These are phyloP conservation scores for Phyllotreta cruciferae DNA, from an alignment of 2,888 invertebrate genomes.

Conservation along the genomic window DNA sequence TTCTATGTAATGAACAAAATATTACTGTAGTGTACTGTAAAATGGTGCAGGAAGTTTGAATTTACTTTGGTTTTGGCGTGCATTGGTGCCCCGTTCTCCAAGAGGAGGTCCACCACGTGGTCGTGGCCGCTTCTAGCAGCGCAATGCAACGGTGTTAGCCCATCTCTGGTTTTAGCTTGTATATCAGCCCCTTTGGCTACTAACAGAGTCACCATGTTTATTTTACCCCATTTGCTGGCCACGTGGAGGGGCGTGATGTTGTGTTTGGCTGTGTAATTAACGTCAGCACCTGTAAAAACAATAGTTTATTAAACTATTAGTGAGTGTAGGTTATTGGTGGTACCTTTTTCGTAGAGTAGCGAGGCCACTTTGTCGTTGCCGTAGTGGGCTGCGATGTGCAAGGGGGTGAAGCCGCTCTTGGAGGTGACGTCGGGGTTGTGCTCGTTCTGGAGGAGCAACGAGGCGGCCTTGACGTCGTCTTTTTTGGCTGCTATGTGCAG, in stretches of 20 bases:
- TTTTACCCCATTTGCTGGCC: constrained; percentile 98
- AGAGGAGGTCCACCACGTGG: constrained; percentile 86
- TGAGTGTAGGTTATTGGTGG: not conserved
- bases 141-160: constrained; percentile 95
- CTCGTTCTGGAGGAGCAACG: constrained; percentile 87
- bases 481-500: constrained; percentile 99
- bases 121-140: constrained; percentile 97
- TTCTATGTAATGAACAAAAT: constrained; percentile 64
- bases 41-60: not conserved
- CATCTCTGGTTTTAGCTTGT: constrained; percentile 92
- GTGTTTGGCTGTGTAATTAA: constrained; percentile 96
- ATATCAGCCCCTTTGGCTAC: constrained; percentile 90
- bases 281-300: constrained; percentile 74
- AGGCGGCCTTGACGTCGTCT: constrained; percentile 96
- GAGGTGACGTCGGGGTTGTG: constrained; percentile 97
- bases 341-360: constrained; percentile 77
- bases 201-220: constrained; percentile 88
- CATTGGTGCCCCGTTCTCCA: constrained; percentile 91
- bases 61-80: constrained; percentile 91
- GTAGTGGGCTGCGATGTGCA: constrained; percentile 98
- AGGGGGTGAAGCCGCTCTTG: constrained; percentile 97
- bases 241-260: constrained; percentile 98
- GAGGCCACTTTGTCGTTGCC: constrained; percentile 80
- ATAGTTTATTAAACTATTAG: not conserved
- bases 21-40: too few relatives aligned